Evolutionary conservation across 2,888 invertebrate species (phyloP).

Genomic region (Cephalotes varians): DNA sequence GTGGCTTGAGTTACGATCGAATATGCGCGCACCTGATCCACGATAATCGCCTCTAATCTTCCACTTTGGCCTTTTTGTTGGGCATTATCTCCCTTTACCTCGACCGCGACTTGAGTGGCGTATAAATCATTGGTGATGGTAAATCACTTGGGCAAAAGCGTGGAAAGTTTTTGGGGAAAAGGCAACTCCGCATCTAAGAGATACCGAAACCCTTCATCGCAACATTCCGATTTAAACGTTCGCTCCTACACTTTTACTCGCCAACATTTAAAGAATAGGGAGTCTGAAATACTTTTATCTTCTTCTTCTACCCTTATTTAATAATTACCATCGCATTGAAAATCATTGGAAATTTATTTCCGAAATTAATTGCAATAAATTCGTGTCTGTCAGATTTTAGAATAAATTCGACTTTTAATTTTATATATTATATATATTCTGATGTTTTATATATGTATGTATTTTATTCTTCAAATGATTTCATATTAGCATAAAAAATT

Average conservation of each 20-base stretch:
- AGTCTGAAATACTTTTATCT: constrained; percentile 5
- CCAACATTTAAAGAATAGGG: background rate
- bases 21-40: constrained; percentile 83
- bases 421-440: background rate
- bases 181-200: constrained; percentile 39
- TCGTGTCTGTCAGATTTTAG: background rate
- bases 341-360: constrained; percentile 27
- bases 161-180: constrained; percentile 75
- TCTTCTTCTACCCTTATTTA: background rate
- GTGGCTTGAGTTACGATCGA: constrained; percentile 82
- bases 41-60: constrained; percentile 86
- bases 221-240: constrained; percentile 20
- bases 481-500: background rate
- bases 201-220: constrained; percentile 18
- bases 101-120: constrained; percentile 64
- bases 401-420: background rate
- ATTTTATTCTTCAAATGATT: background rate
- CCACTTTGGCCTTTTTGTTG: constrained; percentile 84
- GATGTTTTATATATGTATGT: background rate
- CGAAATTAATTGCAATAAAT: constrained; percentile 11
- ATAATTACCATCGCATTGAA: constrained; percentile 32
- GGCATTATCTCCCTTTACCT: constrained; percentile 73
- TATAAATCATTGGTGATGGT: constrained; percentile 82
- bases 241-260: constrained; percentile 16
- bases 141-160: constrained; percentile 81